A percentile compares a stretch with the other conserved stretches of the same genome.
Evolutionary conservation across 2,797 vertebrate genomes (phyloP).

Genomic region (Sylvilagus floridanus): DNA sequence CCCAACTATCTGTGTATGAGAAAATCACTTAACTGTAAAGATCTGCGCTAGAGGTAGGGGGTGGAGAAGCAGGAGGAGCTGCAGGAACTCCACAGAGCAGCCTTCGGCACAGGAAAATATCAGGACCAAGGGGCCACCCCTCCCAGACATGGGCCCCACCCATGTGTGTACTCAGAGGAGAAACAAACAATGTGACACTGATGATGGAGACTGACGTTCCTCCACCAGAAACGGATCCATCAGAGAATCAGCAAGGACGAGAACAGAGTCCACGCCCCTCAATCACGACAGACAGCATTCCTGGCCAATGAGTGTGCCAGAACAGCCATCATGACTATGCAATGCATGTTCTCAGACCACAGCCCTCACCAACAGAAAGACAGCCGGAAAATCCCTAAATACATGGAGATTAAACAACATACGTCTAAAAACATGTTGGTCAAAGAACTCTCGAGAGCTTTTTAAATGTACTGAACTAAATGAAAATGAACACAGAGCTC

Average conservation of each 20-base stretch:
- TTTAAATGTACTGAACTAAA: background rate
- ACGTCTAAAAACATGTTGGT: background rate
- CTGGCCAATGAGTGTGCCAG: background rate
- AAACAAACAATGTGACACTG: background rate
- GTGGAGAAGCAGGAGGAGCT: background rate
- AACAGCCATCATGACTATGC: accelerated
- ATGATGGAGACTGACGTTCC: too few species aligned
- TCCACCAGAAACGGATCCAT: background rate
- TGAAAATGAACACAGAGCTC: background rate
- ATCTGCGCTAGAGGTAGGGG: background rate
- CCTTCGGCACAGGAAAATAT: background rate
- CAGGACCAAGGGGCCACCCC: background rate
- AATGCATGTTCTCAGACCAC: background rate
- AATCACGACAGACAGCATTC: accelerated
- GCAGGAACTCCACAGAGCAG: too few species aligned
- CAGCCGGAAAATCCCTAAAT: too few species aligned
- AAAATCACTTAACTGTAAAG: background rate
- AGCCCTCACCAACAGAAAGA: too few species aligned
- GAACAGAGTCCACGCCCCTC: background rate
- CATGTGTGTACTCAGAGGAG: background rate
- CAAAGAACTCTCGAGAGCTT: background rate
- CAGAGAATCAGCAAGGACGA: too few species aligned
- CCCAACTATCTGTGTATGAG: background rate
- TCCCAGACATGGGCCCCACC: background rate
- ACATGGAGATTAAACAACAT: too few species aligned